Evolutionary conservation across 2,888 invertebrate genomes (phyloP), one percentile per base, ranked within the genome.

Genomic region (Cheilosia vernalis): DNA sequence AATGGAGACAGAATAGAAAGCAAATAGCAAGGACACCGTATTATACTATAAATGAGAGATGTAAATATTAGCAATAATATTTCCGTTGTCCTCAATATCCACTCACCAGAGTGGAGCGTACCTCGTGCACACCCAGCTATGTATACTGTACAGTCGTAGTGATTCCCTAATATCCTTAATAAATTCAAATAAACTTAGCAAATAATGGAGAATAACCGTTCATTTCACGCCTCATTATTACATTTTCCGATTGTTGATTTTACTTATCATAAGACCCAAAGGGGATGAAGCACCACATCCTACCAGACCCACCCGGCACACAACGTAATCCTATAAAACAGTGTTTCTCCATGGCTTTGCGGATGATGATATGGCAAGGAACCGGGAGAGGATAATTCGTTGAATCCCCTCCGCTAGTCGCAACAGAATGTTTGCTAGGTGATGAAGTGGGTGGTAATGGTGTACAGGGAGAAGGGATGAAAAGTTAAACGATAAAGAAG

Each of bases 191-290:
- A 85, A 85, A 85, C 85, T 85, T 67, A 85, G 81, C 81, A 85
- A 81, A 85, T 85, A 85, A 85, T 85, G 80, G 85, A 85, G 85
- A 85, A 85, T 85, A 85, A 85, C 85, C 85, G 85, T 85, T 85
- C 85, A 85, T 85, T 85, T 85, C 85, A 85, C 85, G 85, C 81
- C 85, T 85, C 85, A 85, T 81, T 85, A 85, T 85, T 85, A 85
- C 85, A 85, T 85, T 85, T 85, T 85, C 85, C 85, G 85, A 85
- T 85, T 85, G 85, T 85, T 85, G 85, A 85, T 85, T 85, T 85
- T 85, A 85, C 85, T 85, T 85, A 85, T 85, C 85, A 81, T 85
- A 61, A 81, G 81, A 61, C 85, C 72, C 85, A 63, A 63, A 40
- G 76, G 70, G 85, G 47, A 81, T 40, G 76, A 42, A 76, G 40